Conservation (phyloP, 2,113 vertebrate species). For the Mixornis gularis region DNA sequence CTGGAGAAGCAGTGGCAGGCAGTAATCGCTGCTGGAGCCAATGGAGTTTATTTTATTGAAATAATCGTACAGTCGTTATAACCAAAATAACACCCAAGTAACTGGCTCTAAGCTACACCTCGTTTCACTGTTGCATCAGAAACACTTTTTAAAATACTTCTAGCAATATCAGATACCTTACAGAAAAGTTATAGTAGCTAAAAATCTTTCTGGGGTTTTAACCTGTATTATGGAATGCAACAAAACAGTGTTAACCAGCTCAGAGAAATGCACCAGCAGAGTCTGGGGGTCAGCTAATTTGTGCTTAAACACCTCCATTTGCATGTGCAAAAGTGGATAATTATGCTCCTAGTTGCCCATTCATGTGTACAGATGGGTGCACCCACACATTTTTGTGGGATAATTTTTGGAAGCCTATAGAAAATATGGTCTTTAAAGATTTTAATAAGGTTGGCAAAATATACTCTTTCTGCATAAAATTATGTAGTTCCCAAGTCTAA, state of each 20-base stretch:
- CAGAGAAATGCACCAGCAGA: neutral
- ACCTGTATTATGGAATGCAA: neutral
- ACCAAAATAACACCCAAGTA: neutral
- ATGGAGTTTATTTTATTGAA: neutral
- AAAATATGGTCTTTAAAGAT: slow-evolving; percentile 59
- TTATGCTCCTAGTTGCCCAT: slow-evolving; percentile 41
- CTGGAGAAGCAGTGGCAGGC: neutral
- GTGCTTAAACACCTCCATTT: slow-evolving; percentile 39
- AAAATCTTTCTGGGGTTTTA: neutral
- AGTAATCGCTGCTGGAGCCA: neutral
- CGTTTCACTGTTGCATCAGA: neutral
- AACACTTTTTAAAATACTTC: neutral
- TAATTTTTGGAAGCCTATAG: slow-evolving; percentile 60
- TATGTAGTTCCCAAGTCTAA: slow-evolving; percentile 53
- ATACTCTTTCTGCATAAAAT: slow-evolving; percentile 57
- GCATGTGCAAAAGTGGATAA: slow-evolving; percentile 35
- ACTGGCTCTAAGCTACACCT: neutral
- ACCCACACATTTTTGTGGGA: slow-evolving; percentile 55
- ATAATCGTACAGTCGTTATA: neutral
- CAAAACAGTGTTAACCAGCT: neutral
- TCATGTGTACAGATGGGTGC: slow-evolving; percentile 58
- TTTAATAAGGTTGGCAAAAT: slow-evolving; percentile 66
- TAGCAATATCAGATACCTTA: neutral
- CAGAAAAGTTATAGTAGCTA: neutral
- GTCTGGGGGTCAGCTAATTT: slow-evolving; percentile 31